Conservation (phyloP, 1,140 invertebrate genomes). For the Nomia melanderi region DNA sequence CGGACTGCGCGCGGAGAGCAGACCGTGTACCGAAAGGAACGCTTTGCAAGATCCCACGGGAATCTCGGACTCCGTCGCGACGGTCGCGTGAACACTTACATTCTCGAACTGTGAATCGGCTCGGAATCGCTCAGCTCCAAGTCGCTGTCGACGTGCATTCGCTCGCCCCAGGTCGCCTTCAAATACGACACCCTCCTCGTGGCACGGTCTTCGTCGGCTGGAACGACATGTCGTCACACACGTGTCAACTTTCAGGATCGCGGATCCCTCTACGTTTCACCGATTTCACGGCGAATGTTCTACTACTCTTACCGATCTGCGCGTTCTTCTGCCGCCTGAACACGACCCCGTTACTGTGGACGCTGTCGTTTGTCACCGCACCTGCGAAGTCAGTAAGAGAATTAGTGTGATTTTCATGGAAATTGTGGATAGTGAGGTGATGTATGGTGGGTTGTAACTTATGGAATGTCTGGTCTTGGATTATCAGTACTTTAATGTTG, state of each 20-base stretch:
- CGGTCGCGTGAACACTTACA: slow-evolving; percentile 79
- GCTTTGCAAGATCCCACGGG: no score
- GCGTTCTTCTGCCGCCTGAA: slow-evolving; percentile 84
- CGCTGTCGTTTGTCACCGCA: slow-evolving; percentile 8
- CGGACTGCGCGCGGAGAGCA: no score
- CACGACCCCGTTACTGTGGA: slow-evolving; percentile 80
- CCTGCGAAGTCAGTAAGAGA: slow-evolving; percentile 4
- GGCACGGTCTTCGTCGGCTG: slow-evolving; percentile 90
- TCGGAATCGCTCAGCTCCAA: slow-evolving; percentile 85
- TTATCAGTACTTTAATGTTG: no score
- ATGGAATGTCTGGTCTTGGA: no score
- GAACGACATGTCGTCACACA: slow-evolving; percentile 51
- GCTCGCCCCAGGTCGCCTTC: slow-evolving; percentile 90
- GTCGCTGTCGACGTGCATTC: slow-evolving; percentile 86
- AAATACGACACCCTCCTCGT: slow-evolving; percentile 94
- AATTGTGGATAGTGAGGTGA: no score
- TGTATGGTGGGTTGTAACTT: no score
- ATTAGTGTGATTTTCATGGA: no score
- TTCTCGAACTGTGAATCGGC: slow-evolving; percentile 83
- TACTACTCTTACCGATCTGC: slow-evolving; percentile 72
- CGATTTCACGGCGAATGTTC: neutral
- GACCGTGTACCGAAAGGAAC: neutral
- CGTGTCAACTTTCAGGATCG: neutral
- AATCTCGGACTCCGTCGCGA: no score
- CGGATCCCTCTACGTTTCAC: no score